phyloP scores from a whole-genome alignment of 2,113 vertebrate species.

The Oryzias celebensis region DNA sequence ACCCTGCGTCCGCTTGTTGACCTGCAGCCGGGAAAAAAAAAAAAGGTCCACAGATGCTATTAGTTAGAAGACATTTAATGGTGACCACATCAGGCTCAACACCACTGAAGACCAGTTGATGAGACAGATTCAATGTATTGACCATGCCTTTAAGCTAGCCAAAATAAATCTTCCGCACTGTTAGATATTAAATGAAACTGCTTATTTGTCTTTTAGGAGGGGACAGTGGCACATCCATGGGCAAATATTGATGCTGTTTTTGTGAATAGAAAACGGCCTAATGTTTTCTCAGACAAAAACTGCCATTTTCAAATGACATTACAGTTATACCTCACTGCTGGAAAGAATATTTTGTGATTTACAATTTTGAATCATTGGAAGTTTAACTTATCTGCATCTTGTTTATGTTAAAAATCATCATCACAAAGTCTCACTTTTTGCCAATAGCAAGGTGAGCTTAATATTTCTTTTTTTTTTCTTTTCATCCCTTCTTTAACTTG shows the following conservation, averaged over 20 bases:
- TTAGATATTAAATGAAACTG: constrained; percentile 7
- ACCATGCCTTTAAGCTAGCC: constrained; percentile 7
- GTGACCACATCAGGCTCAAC: background rate
- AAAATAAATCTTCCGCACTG: background rate
- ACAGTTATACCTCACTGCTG: background rate
- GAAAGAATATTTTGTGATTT: background rate
- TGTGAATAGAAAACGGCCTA: too few relatives aligned
- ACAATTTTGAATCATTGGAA: constrained; percentile 2
- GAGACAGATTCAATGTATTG: constrained; percentile 3
- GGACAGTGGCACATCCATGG: background rate
- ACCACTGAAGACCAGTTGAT: background rate
- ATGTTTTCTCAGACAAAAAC: too few relatives aligned
- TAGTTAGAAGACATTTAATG: constrained; percentile 5
- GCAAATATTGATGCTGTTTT: background rate
- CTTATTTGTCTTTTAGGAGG: background rate
- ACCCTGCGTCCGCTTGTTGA: too few relatives aligned
- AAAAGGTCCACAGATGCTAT: background rate
- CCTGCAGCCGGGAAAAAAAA: too few relatives aligned
- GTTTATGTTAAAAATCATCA: constrained; percentile 1
- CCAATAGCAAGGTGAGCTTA: constrained; percentile 46
- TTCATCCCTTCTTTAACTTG: constrained; percentile 25
- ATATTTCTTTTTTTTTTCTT: constrained; percentile 42
- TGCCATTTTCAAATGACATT: too few relatives aligned
- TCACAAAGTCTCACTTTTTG: constrained; percentile 18
- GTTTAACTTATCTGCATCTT: background rate